Conservation (phyloP, 2,888 invertebrate genomes). For the Drosophila suboccidentalis region DNA sequence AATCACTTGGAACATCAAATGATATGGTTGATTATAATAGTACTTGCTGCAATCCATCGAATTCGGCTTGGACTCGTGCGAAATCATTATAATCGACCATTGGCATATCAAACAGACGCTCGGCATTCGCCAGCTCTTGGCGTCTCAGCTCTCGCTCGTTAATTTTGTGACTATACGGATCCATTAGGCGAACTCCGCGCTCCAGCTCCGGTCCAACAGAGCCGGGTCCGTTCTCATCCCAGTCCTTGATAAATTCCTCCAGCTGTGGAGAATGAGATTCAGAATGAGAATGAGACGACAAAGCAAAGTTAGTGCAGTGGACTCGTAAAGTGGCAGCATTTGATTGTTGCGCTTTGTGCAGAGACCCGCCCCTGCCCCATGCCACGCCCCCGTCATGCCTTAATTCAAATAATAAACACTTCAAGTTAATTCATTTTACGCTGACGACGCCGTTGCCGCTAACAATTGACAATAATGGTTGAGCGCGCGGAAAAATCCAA, state of each 20-base stretch:
- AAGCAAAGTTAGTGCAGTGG: conserved; percentile 53
- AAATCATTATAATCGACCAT: conserved; percentile 93
- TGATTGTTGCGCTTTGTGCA: conserved; percentile 65
- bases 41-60: conserved; percentile 88
- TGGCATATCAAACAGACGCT: conserved; percentile 94
- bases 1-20: too few species aligned
- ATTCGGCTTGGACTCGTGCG: conserved; percentile 88
- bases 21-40: not conserved
- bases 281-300: conserved; percentile 8
- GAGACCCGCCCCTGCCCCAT: conserved; percentile 4
- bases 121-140: conserved; percentile 88
- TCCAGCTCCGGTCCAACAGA: conserved; percentile 92
- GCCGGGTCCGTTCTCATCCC: conserved; percentile 92
- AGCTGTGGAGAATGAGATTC: conserved; percentile 64
- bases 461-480: conserved; percentile 83
- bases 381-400: conserved; percentile 39
- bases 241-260: conserved; percentile 90
- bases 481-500: conserved; percentile 84
- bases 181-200: conserved; percentile 89
- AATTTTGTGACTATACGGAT: conserved; percentile 87
- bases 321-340: conserved; percentile 46
- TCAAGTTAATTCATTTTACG: conserved; percentile 84
- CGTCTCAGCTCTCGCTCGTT: conserved; percentile 89
- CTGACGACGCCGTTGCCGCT: conserved; percentile 54
- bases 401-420: conserved; percentile 85